These are phyloP conservation scores for Pseudorasbora parva DNA, from an alignment of 2,113 vertebrate species.

Conservation along the genomic window DNA sequence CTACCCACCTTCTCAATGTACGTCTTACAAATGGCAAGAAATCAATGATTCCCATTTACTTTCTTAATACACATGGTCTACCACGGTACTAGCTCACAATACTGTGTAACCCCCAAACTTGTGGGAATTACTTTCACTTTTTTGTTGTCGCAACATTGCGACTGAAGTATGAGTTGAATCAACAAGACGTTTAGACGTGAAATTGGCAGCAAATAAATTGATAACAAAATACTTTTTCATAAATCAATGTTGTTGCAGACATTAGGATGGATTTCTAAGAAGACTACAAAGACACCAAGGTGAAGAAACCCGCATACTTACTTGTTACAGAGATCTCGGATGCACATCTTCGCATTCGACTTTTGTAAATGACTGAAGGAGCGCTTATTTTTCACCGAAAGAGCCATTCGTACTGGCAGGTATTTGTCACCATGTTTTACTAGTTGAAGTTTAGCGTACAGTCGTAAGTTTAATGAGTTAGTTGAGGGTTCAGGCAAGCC, in stretches of 20 bases:
- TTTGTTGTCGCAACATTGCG: background rate
- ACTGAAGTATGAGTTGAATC: background rate
- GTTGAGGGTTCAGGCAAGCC: conserved; percentile 20
- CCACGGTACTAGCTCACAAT: background rate
- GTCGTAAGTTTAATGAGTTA: conserved; percentile 1
- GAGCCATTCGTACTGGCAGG: conserved; percentile 46
- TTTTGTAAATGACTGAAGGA: conserved; percentile 6
- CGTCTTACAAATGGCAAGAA: background rate
- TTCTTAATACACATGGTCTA: background rate
- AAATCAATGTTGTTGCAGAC: background rate
- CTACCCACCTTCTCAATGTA: background rate
- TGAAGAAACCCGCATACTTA: conserved; percentile 26
- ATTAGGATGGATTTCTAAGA: background rate
- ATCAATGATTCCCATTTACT: background rate
- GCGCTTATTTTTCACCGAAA: conserved; percentile 53
- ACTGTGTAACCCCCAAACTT: background rate
- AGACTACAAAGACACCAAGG: background rate
- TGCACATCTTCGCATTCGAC: conserved; percentile 50
- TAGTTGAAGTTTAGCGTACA: background rate
- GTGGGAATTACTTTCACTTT: background rate
- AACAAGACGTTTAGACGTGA: background rate
- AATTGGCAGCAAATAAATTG: background rate
- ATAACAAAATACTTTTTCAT: background rate
- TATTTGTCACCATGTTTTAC: conserved; percentile 51
- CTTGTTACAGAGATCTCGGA: conserved; percentile 16